These are phyloP conservation scores for Chloropsis cyanopogon DNA, from an alignment of 2,113 vertebrate species.

Conservation along the genomic window DNA sequence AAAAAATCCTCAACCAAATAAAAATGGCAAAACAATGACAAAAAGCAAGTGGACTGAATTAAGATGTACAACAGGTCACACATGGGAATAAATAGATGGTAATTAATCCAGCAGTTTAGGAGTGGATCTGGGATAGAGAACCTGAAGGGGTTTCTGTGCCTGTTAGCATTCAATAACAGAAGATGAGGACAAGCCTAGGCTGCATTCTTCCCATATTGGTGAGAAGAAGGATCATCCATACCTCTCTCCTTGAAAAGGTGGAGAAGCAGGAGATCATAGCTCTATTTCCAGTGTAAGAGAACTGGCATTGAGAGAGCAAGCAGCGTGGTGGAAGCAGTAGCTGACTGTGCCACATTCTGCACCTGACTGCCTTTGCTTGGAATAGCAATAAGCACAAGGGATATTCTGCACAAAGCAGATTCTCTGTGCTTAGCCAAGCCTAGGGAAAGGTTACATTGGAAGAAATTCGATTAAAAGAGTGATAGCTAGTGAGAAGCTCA, in stretches of 20 bases:
- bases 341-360: not conserved
- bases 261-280: not conserved
- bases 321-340: accelerated
- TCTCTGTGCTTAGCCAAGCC: not conserved
- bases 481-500: not conserved
- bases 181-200: not conserved
- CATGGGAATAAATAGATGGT: not conserved
- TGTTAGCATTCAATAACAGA: not conserved
- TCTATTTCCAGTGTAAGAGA: not conserved
- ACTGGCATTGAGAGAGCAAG: not conserved
- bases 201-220: not conserved
- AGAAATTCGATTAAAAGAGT: not conserved
- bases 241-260: not conserved
- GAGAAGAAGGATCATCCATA: not conserved
- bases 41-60: not conserved
- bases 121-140: not conserved
- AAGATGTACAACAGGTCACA: not conserved
- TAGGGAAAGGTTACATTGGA: not conserved
- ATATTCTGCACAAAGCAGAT: not conserved
- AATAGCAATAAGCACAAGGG: not conserved
- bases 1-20: not conserved
- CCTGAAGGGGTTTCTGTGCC: not conserved
- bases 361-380: not conserved
- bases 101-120: not conserved
- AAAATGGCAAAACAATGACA: not conserved